phyloP scores from a whole-genome alignment of 2,113 vertebrate genomes.

The Calypte anna region DNA sequence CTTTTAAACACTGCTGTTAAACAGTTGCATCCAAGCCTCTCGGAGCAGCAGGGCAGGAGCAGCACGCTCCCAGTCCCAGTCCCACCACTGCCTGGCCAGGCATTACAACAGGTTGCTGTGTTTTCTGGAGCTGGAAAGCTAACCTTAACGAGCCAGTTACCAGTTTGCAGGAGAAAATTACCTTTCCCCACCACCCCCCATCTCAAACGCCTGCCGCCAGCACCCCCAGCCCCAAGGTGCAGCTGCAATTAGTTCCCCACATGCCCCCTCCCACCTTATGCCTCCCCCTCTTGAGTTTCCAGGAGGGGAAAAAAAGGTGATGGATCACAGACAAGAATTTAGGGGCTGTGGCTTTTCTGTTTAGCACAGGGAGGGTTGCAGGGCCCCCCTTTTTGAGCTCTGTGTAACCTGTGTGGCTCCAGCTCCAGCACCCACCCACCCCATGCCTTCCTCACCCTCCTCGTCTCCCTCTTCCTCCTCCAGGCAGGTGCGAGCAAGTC shows the following conservation, averaged over 20 bases:
- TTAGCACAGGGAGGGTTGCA: neutral
- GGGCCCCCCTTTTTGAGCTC: neutral
- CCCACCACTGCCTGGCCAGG: accelerated
- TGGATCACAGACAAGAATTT: neutral
- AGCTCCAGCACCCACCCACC: neutral
- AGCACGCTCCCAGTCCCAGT: too few relatives aligned
- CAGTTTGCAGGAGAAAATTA: constrained; percentile 31
- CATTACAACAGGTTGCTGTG: neutral
- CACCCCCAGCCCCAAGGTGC: neutral
- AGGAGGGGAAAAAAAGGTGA: neutral
- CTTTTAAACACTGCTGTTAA: constrained; percentile 30
- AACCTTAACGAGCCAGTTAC: neutral
- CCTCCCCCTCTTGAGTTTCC: neutral
- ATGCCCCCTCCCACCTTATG: neutral
- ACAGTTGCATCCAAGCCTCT: neutral
- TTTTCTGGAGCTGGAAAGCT: neutral
- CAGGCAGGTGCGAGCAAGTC: neutral
- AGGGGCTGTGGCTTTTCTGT: neutral
- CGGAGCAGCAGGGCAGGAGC: accelerated
- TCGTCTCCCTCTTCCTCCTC: too few relatives aligned
- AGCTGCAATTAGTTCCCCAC: neutral
- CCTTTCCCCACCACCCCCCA: neutral
- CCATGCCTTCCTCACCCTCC: neutral
- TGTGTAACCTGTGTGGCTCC: neutral
- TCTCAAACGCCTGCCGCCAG: neutral